phyloP scores from a whole-genome alignment of 2,113 vertebrate genomes.

The Cololabis saira region DNA sequence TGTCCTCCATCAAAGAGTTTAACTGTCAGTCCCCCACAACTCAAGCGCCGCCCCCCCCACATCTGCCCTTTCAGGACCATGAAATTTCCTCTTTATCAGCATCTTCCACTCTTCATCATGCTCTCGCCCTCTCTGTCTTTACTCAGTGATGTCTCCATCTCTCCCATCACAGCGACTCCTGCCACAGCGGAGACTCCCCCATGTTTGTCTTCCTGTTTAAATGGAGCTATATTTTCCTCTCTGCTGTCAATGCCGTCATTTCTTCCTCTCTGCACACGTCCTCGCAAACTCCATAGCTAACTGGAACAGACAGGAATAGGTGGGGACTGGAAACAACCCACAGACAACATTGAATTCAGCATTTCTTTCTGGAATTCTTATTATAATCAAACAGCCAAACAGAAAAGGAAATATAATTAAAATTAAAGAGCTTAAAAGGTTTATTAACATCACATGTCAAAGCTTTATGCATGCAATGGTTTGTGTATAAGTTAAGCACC shows the following conservation, averaged over 20 bases:
- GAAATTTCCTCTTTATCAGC: constrained; percentile 63
- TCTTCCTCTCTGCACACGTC: constrained; percentile 15
- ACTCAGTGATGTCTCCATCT: constrained; percentile 3
- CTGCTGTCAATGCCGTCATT: constrained; percentile 32
- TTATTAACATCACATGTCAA: neutral
- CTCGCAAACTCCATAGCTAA: constrained; percentile 21
- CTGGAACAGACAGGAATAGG: constrained; percentile 29
- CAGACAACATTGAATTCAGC: neutral
- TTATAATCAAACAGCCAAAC: neutral
- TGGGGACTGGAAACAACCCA: constrained; percentile 14
- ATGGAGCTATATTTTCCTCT: constrained; percentile 49
- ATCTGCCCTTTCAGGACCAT: constrained; percentile 56
- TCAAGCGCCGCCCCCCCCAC: constrained; percentile 12
- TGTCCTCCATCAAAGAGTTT: constrained; percentile 57
- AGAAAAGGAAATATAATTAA: neutral
- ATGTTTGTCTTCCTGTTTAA: constrained; percentile 54
- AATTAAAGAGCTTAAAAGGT: neutral
- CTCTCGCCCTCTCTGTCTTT: constrained; percentile 23
- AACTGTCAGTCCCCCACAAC: constrained; percentile 30
- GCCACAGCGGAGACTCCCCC: constrained; percentile 15
- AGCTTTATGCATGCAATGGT: too few species aligned
- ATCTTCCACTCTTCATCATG: constrained; percentile 37
- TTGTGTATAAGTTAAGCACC: too few species aligned
- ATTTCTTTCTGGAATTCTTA: neutral
- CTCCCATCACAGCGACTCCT: constrained; percentile 36